These are phyloP conservation scores for Lamproptera curius DNA, from an alignment of 2,888 invertebrate species.

Conservation along the genomic window DNA sequence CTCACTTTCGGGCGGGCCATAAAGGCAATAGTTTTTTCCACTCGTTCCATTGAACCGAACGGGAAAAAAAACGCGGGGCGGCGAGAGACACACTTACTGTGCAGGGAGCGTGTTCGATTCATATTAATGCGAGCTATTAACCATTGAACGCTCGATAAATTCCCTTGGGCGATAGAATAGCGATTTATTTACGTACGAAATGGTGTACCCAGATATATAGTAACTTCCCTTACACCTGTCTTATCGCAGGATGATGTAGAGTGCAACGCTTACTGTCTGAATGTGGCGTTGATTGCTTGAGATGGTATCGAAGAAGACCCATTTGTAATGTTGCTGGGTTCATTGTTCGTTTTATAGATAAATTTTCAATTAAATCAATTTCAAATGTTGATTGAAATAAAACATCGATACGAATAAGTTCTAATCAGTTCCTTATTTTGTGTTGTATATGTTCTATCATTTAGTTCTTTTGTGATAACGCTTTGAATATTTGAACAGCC, in stretches of 20 bases:
- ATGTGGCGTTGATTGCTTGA: too few species aligned
- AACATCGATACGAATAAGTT: too few species aligned
- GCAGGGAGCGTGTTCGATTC: slow-evolving; percentile 21
- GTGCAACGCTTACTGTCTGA: too few species aligned
- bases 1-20: slow-evolving; percentile 13
- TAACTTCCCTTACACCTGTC: slow-evolving; percentile 23
- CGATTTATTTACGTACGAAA: slow-evolving; percentile 51
- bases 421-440: too few species aligned
- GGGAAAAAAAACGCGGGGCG: slow-evolving; percentile 10
- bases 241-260: slow-evolving; percentile 20
- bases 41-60: neutral
- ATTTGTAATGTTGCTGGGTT: too few species aligned
- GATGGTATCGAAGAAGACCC: too few species aligned
- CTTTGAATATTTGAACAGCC: too few species aligned
- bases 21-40: slow-evolving; percentile 16
- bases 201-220: slow-evolving; percentile 30
- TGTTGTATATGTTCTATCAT: too few species aligned
- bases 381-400: too few species aligned
- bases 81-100: slow-evolving; percentile 18
- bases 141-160: slow-evolving; percentile 47
- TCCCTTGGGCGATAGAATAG: slow-evolving; percentile 49
- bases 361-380: too few species aligned
- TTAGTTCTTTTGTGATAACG: too few species aligned
- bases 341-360: too few species aligned
- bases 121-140: slow-evolving; percentile 64